Percentiles rank a stretch among this genome's conserved stretches.
phyloP scores from a whole-genome alignment of 1,140 invertebrate genomes.

The Psilanteris sp. region DNA sequence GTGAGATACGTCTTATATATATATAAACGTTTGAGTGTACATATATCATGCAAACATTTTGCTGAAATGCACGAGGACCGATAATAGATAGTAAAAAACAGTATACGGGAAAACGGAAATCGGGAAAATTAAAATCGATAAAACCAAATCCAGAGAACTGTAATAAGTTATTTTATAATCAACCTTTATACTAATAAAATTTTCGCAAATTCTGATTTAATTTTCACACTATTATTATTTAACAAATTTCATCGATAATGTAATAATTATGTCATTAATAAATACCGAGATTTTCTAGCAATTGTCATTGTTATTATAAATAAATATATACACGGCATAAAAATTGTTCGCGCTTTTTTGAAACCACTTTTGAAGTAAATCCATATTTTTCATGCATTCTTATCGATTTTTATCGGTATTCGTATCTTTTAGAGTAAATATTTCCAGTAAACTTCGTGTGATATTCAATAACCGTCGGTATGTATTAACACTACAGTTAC shows the following conservation, averaged over 20 bases:
- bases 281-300: no score
- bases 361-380: constrained; percentile 29
- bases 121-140: constrained; percentile 43
- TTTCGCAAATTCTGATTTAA: no score
- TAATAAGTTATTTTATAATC: constrained; percentile 21
- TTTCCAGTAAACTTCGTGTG: constrained; percentile 20
- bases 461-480: constrained; percentile 22
- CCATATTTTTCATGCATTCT: constrained; percentile 38
- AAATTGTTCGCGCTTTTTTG: constrained; percentile 23
- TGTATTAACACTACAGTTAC: constrained; percentile 21
- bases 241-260: no score
- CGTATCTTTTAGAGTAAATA: constrained; percentile 37
- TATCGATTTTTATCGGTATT: constrained; percentile 42
- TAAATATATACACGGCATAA: constrained; percentile 6
- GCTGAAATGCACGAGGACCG: constrained; percentile 16
- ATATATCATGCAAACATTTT: constrained; percentile 31
- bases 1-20: constrained; percentile 3
- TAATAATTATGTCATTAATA: no score
- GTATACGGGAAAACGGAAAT: constrained; percentile 19
- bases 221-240: no score
- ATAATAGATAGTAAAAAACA: constrained; percentile 38
- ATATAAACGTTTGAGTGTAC: constrained; percentile 17
- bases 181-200: constrained; percentile 16
- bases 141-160: constrained; percentile 26
- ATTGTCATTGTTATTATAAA: background rate